Evolutionary conservation across 2,797 vertebrate species (phyloP).

Genomic region (Botia kubotai): DNA sequence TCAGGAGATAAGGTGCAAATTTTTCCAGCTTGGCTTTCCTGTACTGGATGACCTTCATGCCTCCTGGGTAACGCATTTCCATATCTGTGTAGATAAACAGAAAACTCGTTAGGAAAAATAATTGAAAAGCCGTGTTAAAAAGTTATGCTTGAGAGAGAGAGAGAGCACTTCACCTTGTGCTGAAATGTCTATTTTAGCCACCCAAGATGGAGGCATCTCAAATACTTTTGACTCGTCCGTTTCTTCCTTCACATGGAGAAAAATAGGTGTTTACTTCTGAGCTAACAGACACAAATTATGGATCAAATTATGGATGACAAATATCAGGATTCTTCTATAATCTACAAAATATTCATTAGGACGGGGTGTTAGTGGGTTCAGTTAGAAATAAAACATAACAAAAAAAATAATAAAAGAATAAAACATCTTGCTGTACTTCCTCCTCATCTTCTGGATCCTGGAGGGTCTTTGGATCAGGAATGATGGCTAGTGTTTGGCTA

Average conservation of each 20-base stretch:
- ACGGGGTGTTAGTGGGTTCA: neutral
- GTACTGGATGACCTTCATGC: conserved; percentile 81
- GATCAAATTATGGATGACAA: neutral
- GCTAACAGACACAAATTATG: neutral
- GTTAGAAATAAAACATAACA: neutral
- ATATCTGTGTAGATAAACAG: conserved; percentile 75
- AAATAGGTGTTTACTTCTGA: neutral
- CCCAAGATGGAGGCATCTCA: conserved; percentile 88
- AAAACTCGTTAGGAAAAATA: too few species aligned
- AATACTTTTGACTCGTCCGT: conserved; percentile 69
- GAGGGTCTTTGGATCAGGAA: conserved; percentile 54
- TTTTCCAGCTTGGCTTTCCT: conserved; percentile 82
- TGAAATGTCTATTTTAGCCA: conserved; percentile 78
- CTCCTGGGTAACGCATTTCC: conserved; percentile 78
- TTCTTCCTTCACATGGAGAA: conserved; percentile 65
- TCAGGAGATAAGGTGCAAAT: conserved; percentile 78
- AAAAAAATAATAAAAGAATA: neutral
- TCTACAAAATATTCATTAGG: too few species aligned
- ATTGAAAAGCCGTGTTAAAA: neutral
- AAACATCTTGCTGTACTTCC: conserved; percentile 45
- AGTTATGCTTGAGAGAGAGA: neutral
- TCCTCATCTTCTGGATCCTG: conserved; percentile 48
- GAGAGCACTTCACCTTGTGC: conserved; percentile 73
- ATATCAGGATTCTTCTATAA: neutral
- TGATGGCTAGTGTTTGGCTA: conserved; percentile 64